Conservation (phyloP, 2,888 invertebrate species). For the Lasioglossum pauxillum region DNA sequence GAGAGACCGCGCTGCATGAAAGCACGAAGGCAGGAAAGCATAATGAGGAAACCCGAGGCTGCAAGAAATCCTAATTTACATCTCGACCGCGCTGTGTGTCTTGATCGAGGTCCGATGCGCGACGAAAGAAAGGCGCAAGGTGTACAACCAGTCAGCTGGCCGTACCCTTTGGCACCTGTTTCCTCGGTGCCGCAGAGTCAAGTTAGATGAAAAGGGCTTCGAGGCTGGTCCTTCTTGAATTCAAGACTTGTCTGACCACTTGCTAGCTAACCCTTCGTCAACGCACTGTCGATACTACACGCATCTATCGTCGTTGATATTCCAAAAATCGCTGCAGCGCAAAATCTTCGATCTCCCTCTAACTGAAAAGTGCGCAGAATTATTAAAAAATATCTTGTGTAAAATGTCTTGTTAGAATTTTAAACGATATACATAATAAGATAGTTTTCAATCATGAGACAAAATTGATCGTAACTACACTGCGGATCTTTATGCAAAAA, state of each 20-base stretch:
- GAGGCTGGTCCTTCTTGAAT: neutral
- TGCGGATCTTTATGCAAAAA: too few relatives aligned
- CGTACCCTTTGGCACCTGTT: constrained; percentile 76
- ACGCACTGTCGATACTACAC: neutral
- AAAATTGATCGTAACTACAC: too few relatives aligned
- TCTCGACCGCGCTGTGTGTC: constrained; percentile 3
- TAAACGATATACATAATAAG: too few relatives aligned
- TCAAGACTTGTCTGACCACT: neutral
- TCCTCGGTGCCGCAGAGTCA: constrained; percentile 41
- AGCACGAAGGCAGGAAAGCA: neutral
- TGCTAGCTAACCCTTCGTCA: neutral
- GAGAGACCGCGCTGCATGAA: neutral
- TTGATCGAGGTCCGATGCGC: constrained; percentile 46
- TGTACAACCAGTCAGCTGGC: constrained; percentile 77
- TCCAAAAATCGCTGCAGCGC: neutral
- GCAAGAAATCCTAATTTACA: constrained; percentile 37
- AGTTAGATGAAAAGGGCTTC: constrained; percentile 38
- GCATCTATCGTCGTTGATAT: neutral
- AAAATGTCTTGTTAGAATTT: too few relatives aligned
- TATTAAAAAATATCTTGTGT: too few relatives aligned
- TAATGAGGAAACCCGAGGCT: neutral
- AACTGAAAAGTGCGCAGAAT: too few relatives aligned
- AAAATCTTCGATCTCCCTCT: neutral
- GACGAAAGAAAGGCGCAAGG: constrained; percentile 74
- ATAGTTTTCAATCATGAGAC: too few relatives aligned